These are phyloP conservation scores for Albula glossodonta DNA, from an alignment of 2,113 vertebrate genomes.

Conservation along the genomic window DNA sequence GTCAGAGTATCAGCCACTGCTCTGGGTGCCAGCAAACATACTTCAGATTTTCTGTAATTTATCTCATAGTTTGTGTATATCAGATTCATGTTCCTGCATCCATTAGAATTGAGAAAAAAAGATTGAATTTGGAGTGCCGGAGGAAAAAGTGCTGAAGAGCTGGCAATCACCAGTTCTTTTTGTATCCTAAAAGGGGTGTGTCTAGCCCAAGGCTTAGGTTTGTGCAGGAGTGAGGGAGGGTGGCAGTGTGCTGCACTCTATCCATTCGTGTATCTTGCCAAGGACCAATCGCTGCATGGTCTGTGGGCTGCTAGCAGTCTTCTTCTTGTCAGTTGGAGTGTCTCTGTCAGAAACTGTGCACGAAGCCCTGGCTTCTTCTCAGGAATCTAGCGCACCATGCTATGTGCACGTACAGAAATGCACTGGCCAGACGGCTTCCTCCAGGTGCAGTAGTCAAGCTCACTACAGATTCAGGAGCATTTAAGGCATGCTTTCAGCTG, in stretches of 20 bases:
- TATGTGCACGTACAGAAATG: not conserved
- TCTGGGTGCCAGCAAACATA: too few species aligned
- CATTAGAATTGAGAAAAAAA: too few species aligned
- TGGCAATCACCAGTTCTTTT: not conserved
- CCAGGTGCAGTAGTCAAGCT: not conserved
- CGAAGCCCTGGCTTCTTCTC: not conserved
- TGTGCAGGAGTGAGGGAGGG: not conserved
- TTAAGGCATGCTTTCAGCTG: not conserved
- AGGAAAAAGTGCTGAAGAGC: not conserved
- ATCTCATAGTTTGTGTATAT: not conserved
- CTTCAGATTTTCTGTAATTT: not conserved
- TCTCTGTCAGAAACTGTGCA: not conserved
- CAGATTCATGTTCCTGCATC: too few species aligned
- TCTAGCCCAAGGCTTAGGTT: not conserved
- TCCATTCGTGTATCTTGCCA: not conserved
- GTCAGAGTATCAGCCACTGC: too few species aligned
- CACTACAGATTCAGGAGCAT: not conserved
- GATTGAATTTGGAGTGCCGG: too few species aligned
- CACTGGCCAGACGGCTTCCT: not conserved
- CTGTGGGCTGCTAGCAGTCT: not conserved
- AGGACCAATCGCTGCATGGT: not conserved
- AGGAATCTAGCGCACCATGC: not conserved
- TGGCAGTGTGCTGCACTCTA: not conserved
- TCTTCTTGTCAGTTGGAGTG: not conserved
- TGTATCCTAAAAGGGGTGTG: not conserved